A percentile compares a stretch with the other conserved stretches of the same genome.
phyloP scores from a whole-genome alignment of 2,888 invertebrate species.

The Gnatocerus cornutus region DNA sequence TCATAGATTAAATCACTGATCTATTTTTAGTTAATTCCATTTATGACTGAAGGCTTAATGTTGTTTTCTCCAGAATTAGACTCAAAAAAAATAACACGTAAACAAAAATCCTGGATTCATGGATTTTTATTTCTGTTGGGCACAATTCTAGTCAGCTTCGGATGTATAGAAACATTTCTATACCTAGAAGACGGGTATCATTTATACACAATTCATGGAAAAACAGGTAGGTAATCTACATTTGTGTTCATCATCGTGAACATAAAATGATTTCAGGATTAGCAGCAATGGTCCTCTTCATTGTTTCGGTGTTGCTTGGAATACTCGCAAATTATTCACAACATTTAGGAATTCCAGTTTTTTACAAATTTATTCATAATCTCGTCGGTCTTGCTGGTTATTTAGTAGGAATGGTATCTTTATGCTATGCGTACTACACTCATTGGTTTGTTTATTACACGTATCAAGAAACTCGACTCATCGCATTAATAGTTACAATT shows the following conservation, averaged over 20 bases:
- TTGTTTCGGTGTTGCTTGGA: constrained; percentile 20
- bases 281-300: constrained; percentile 21
- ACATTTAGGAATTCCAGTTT: constrained; percentile 5
- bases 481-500: constrained; percentile 59
- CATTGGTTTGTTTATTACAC: constrained; percentile 62
- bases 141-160: constrained; percentile 57
- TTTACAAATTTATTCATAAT: constrained; percentile 63
- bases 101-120: constrained; percentile 60
- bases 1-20: too few relatives aligned
- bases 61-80: constrained; percentile 62
- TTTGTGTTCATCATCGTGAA: too few relatives aligned
- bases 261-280: constrained; percentile 17
- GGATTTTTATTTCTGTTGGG: constrained; percentile 58
- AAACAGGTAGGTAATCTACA: constrained; percentile 64
- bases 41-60: constrained; percentile 57
- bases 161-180: constrained; percentile 57
- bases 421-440: constrained; percentile 63
- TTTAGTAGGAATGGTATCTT: constrained; percentile 62
- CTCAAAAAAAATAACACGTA: constrained; percentile 57
- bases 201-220: constrained; percentile 61
- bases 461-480: constrained; percentile 57
- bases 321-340: constrained; percentile 17
- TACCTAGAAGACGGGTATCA: constrained; percentile 57
- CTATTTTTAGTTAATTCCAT: neutral
- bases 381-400: constrained; percentile 62